Conservation (phyloP, 2,888 invertebrate species). For the Atrina japonica region DNA sequence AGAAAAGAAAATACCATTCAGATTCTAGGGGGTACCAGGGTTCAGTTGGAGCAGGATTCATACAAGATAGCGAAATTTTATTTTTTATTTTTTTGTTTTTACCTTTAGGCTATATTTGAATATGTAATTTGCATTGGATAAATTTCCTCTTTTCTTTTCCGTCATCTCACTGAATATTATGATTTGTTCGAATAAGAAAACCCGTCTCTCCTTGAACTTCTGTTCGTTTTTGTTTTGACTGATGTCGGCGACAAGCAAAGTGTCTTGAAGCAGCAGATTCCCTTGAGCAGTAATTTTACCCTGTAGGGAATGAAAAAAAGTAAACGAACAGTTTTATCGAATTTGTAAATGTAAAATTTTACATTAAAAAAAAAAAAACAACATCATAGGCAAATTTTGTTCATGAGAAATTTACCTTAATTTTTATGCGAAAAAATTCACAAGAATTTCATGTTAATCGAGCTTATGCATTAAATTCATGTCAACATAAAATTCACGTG, state of each 20-base stretch:
- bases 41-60: too few relatives aligned
- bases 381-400: too few relatives aligned
- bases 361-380: background rate
- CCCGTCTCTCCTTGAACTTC: constrained; percentile 92
- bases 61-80: too few relatives aligned
- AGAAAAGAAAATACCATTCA: too few relatives aligned
- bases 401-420: too few relatives aligned
- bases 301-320: constrained; percentile 82
- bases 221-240: constrained; percentile 77
- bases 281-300: constrained; percentile 99
- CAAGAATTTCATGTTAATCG: too few relatives aligned
- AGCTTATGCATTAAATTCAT: too few relatives aligned
- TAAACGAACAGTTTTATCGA: background rate
- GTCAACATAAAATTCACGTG: too few relatives aligned
- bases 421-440: too few relatives aligned
- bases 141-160: constrained; percentile 91
- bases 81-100: too few relatives aligned
- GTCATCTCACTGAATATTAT: constrained; percentile 95
- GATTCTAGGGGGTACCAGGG: too few relatives aligned
- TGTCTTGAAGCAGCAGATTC: constrained; percentile 90
- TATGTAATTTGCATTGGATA: constrained; percentile 95
- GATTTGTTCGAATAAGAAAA: constrained; percentile 99
- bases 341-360: constrained; percentile 3
- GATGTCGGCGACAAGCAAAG: constrained; percentile 80
- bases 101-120: constrained; percentile 96